Base-by-base conservation (phyloP, 2,113 vertebrate genomes). In the Corvus hawaiiensis region DNA sequence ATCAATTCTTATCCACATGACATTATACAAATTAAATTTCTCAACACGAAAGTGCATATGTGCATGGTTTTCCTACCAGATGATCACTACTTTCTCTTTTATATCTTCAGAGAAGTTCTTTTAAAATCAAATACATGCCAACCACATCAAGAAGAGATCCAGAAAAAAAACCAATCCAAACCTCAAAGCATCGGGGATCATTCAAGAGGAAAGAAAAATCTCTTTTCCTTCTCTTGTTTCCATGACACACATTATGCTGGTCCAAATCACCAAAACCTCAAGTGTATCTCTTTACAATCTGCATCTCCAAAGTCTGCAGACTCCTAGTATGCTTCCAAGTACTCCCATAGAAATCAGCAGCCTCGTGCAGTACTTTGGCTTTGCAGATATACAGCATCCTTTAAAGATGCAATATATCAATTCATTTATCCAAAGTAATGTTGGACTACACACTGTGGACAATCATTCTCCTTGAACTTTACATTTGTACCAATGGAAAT, bases 401-500 rank as follows among this genome's bases (percentile, higher is more conserved):
- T 82, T 59, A 76, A 52, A 55, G 52, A 79, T 51, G 32, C 23
- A 79, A 72, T 64, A 33, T 23, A 75, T 62, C 33, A 75, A 84
- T 48, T 63, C 16, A 43, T 67, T 82, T 63, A 72, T 19, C 71
- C 39, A 39, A 84, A 79, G 39, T 48, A 89, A 75, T 77, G 28
- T n/a, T 83, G 52, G 33, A 64, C 44, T 37, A 39, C 30, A 48
- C 5, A 22, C 19, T 76, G 76, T 4, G 15, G 23, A 67, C 35
- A 76, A 44, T 22, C 10, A 4, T 39, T 35, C 14, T 71, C 28
- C 62, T 78, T 51, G 16, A 84, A 80, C 37, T 93, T 94, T 28
- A 51, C 28, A 62, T 92, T 95, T 78, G 24, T 69, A 84, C 37
- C 52, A 93, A 37, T 89, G 68, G 15, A 96, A 96, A 97, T 89